Percentiles rank a stretch among this genome's conserved stretches.
phyloP scores from a whole-genome alignment of 2,888 invertebrate species.

The Cantharis rufa region DNA sequence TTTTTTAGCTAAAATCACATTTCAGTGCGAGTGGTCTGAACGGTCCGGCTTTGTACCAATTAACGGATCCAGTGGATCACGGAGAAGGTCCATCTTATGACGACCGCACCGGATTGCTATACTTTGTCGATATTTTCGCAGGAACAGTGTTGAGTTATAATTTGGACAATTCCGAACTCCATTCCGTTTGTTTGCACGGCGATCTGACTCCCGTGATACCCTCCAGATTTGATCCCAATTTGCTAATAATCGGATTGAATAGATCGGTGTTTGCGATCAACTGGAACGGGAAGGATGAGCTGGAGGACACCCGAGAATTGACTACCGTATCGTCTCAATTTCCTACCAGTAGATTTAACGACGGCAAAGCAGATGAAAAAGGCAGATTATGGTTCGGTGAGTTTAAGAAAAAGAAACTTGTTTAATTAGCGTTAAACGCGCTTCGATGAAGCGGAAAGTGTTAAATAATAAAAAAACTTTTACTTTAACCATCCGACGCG shows the following conservation, averaged over 20 bases:
- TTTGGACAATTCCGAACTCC: conserved; percentile 44
- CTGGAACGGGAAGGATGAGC: conserved; percentile 55
- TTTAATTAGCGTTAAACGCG: background rate
- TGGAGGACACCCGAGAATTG: conserved; percentile 35
- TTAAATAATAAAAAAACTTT: conserved; percentile 6
- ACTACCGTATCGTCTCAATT: conserved; percentile 55
- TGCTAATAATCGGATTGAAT: conserved; percentile 54
- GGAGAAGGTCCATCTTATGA: conserved; percentile 62
- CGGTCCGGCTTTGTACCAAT: conserved; percentile 12
- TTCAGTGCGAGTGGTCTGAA: background rate
- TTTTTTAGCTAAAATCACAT: background rate
- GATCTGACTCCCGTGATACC: conserved; percentile 56
- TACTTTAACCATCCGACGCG: background rate
- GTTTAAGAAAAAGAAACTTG: conserved; percentile 20
- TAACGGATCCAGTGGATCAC: conserved; percentile 46
- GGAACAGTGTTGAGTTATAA: conserved; percentile 53
- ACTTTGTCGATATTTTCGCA: conserved; percentile 57
- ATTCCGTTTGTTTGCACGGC: conserved; percentile 38
- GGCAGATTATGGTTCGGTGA: conserved; percentile 64
- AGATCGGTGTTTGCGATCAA: conserved; percentile 55
- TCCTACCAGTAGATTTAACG: conserved; percentile 60
- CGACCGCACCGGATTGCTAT: conserved; percentile 50
- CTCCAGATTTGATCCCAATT: conserved; percentile 49
- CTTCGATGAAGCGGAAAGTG: background rate
- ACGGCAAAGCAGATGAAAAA: conserved; percentile 63